phyloP scores from a whole-genome alignment of 2,888 invertebrate genomes.

The Caenorhabditis panamensis region DNA sequence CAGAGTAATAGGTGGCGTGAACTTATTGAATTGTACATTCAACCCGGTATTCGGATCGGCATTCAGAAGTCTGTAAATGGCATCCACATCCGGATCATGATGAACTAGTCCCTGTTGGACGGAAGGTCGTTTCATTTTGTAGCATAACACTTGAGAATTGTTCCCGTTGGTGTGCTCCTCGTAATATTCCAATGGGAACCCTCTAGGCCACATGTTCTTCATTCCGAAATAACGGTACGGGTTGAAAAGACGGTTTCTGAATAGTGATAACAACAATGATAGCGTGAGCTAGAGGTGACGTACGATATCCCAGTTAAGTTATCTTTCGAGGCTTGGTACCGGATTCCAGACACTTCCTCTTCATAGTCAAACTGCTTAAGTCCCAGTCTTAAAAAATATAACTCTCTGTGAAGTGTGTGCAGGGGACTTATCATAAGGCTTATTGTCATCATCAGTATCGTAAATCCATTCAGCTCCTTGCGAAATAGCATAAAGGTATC shows the following conservation, averaged over 20 bases:
- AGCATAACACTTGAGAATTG: constrained; percentile 47
- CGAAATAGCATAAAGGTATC: constrained; percentile 65
- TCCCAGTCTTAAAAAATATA: constrained; percentile 51
- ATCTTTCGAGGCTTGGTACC: constrained; percentile 19
- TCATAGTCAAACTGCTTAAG: constrained; percentile 62
- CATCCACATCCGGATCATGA: constrained; percentile 69
- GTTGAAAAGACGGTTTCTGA: constrained; percentile 57
- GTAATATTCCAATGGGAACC: constrained; percentile 66
- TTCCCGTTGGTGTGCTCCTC: constrained; percentile 58
- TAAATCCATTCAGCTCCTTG: constrained; percentile 67
- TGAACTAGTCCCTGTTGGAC: constrained; percentile 71
- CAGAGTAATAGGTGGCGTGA: constrained; percentile 65
- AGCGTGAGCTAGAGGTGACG: neutral
- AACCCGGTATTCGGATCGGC: constrained; percentile 57
- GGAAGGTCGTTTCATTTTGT: constrained; percentile 51
- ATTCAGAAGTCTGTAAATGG: constrained; percentile 65
- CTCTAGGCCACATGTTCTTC: constrained; percentile 66
- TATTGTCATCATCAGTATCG: constrained; percentile 67
- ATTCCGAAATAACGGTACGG: constrained; percentile 66
- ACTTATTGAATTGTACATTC: constrained; percentile 59
- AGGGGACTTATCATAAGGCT: constrained; percentile 43
- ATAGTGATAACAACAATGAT: too few species aligned
- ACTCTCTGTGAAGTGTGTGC: neutral
- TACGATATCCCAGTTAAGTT: constrained; percentile 7
- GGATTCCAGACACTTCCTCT: constrained; percentile 35